phyloP scores from a whole-genome alignment of 2,888 invertebrate species.

The Disparrhopalites patrizii region DNA sequence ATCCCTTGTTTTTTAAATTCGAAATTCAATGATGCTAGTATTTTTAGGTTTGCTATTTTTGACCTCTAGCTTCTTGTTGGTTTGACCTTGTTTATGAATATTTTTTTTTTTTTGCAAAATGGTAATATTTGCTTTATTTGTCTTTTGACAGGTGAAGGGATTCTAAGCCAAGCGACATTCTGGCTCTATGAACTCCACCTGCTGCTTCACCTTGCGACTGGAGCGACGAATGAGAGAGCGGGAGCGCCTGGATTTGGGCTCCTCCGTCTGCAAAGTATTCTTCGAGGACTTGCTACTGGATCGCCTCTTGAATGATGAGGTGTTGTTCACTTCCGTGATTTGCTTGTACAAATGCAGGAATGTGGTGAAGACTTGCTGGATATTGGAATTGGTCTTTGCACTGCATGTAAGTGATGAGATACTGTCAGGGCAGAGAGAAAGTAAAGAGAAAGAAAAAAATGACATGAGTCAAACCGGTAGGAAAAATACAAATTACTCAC shows the following conservation, averaged over 20 bases:
- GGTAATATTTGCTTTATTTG: too few species aligned
- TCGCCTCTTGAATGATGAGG: conserved; percentile 42
- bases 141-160: too few species aligned
- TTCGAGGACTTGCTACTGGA: conserved; percentile 49
- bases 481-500: too few species aligned
- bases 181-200: conserved; percentile 54
- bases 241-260: conserved; percentile 60
- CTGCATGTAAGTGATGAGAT: conserved; percentile 11
- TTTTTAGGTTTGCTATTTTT: too few species aligned
- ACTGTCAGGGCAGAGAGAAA: neutral
- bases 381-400: conserved; percentile 25
- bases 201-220: conserved; percentile 73
- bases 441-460: too few species aligned
- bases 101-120: too few species aligned
- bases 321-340: conserved; percentile 38
- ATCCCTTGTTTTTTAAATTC: too few species aligned
- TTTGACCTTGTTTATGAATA: too few species aligned
- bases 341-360: conserved; percentile 50
- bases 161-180: conserved; percentile 18
- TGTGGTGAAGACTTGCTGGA: conserved; percentile 33
- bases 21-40: too few species aligned
- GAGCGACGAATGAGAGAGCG: conserved; percentile 73
- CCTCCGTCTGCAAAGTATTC: conserved; percentile 50
- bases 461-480: too few species aligned
- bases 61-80: too few species aligned